These are phyloP conservation scores for Mustelus asterias DNA, from an alignment of 2,113 vertebrate genomes.

Conservation along the genomic window DNA sequence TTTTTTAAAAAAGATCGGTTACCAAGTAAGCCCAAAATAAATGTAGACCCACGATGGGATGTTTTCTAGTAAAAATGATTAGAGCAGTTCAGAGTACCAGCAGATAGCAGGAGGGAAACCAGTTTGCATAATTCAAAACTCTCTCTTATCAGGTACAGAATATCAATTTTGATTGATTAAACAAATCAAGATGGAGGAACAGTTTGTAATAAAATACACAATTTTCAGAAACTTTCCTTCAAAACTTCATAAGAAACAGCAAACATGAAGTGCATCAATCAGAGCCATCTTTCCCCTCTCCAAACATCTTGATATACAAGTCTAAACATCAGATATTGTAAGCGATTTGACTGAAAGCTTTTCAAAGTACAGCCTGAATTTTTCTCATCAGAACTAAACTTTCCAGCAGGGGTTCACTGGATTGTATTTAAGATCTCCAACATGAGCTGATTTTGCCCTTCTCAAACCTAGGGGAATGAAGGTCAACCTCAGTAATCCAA, in stretches of 20 bases:
- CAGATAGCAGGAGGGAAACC: background rate
- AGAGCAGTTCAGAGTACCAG: background rate
- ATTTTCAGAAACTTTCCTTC: background rate
- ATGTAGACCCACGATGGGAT: background rate
- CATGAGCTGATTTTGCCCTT: background rate
- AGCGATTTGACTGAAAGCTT: background rate
- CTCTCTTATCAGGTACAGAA: background rate
- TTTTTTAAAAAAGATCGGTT: background rate
- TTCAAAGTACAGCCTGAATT: background rate
- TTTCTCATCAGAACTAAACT: background rate
- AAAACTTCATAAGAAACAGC: background rate
- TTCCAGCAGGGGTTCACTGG: background rate
- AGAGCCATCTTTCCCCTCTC: background rate
- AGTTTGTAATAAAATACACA: background rate
- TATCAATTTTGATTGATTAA: background rate
- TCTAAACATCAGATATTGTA: background rate
- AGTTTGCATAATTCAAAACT: background rate
- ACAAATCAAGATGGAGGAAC: background rate
- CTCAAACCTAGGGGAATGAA: background rate
- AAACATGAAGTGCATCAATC: background rate
- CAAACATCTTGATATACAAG: background rate
- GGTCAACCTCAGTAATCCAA: background rate
- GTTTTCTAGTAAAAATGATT: background rate
- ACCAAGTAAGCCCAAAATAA: background rate
- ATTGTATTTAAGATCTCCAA: background rate